Evolutionary conservation across 2,113 vertebrate species (phyloP), one percentile per base, ranked within the genome.

Genomic region (Urocynchramus pylzowi): DNA sequence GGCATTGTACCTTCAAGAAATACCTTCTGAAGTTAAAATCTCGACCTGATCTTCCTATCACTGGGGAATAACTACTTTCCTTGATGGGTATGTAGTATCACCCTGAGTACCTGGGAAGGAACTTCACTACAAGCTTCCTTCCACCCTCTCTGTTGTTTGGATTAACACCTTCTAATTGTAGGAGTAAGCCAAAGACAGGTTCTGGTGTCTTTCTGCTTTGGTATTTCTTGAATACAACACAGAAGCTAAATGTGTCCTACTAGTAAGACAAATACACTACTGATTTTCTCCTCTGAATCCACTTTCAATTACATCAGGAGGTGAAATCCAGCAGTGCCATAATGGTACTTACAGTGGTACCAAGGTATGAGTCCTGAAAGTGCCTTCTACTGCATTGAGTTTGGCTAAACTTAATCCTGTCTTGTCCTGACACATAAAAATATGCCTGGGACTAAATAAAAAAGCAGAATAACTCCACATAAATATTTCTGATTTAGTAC

Each of bases 131-230:
- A 87, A 68, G 3, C 3, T 9, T 47, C 17, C 31, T 60, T 41
- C 31, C 16, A 44, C 9, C 3, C 60, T 90, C 27, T 21, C 2
- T 1, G 1, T 28, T 80, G 4, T 75, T 63, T 68, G 39, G 1
- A 19, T 87, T 67, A 9, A 7, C 35, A 60, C 16, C 28, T 87
- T 60, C 37, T 56, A 54, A 27, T 50, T 0, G 0, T 37, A 63
- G 33, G 52, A 82, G 3, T 47, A 69, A 75, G 63, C 1, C 8
- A 21, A 69, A 33, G 77, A 41, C 21, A 52, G 5, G 6, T 10
- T 67, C 7, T 87, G 7, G 18, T 82, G 14, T 54, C 42, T 60
- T 37, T 26, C 7, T 47, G 3, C 10, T 60, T 37, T 60, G 57
- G 22, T 37, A 60, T 37, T 8, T 27, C 11, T 49, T 30, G 27